phyloP scores from a whole-genome alignment of 2,113 vertebrate genomes.

The Poecile atricapillus region DNA sequence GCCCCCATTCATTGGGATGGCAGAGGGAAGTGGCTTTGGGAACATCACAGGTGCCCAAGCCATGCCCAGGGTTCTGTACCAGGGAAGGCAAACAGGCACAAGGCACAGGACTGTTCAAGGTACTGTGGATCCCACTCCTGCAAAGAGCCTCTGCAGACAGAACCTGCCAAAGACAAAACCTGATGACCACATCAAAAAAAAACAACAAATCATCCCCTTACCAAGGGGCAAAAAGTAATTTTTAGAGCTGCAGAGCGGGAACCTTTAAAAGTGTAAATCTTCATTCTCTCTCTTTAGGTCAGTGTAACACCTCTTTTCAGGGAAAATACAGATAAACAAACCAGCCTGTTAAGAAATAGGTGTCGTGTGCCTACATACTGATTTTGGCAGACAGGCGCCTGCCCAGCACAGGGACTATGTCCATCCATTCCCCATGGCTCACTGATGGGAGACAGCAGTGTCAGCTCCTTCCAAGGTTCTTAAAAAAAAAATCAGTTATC shows the following conservation, averaged over 20 bases:
- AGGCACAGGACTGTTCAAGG: not conserved
- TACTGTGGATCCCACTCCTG: not conserved
- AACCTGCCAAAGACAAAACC: slow-evolving; percentile 9
- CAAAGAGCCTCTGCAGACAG: not conserved
- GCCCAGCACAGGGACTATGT: not conserved
- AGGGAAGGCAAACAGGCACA: not conserved
- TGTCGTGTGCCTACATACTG: accelerated
- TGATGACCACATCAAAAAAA: not conserved
- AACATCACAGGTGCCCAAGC: not conserved
- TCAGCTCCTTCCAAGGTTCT: not conserved
- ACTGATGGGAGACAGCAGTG: not conserved
- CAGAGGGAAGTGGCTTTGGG: not conserved
- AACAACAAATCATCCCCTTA: not conserved
- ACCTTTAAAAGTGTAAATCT: not conserved
- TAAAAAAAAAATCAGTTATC: not conserved
- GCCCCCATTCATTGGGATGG: not conserved
- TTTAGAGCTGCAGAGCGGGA: not conserved
- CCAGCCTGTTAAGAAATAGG: not conserved
- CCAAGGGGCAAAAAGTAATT: slow-evolving; percentile 16
- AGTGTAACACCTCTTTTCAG: not conserved
- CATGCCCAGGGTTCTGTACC: not conserved
- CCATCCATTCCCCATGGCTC: not conserved
- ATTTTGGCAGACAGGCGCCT: not conserved
- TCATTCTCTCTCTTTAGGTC: slow-evolving; percentile 14
- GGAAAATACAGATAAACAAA: not conserved